Conservation (phyloP, 2,113 vertebrate genomes). For the Mesembrinibis cayennensis region DNA sequence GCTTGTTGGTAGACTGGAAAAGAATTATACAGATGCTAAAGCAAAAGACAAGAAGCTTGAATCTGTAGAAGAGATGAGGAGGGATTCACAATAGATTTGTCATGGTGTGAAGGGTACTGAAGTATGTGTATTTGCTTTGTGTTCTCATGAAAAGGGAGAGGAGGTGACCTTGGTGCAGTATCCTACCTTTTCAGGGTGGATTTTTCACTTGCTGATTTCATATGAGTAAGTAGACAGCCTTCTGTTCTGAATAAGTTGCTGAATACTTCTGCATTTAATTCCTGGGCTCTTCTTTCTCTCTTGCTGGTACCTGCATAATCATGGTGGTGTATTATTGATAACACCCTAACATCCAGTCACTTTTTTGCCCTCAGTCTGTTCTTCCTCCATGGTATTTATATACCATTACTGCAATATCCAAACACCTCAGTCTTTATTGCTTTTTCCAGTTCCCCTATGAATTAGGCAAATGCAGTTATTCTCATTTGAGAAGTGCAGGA, state of each 20-base stretch:
- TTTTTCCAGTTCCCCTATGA: not conserved
- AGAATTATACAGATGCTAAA: not conserved
- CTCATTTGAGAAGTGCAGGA: not conserved
- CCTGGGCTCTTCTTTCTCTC: not conserved
- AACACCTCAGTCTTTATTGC: not conserved
- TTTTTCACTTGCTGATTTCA: not conserved
- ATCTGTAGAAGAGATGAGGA: not conserved
- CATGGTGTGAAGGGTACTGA: not conserved
- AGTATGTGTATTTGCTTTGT: not conserved
- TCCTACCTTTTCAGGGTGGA: not conserved
- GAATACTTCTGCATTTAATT: not conserved
- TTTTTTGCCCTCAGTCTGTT: not conserved
- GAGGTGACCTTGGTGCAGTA: not conserved
- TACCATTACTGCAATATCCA: not conserved
- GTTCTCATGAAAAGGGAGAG: not conserved
- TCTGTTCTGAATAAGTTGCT: not conserved
- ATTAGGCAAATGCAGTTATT: not conserved
- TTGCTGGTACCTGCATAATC: fast-evolving
- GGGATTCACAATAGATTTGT: not conserved
- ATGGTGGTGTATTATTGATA: not conserved
- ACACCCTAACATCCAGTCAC: not conserved
- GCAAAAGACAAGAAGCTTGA: not conserved
- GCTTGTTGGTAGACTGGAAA: not conserved
- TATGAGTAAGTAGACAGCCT: not conserved
- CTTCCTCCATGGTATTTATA: not conserved